Evolutionary conservation across 2,113 vertebrate genomes (phyloP).

Genomic region (Propithecus coquereli): DNA sequence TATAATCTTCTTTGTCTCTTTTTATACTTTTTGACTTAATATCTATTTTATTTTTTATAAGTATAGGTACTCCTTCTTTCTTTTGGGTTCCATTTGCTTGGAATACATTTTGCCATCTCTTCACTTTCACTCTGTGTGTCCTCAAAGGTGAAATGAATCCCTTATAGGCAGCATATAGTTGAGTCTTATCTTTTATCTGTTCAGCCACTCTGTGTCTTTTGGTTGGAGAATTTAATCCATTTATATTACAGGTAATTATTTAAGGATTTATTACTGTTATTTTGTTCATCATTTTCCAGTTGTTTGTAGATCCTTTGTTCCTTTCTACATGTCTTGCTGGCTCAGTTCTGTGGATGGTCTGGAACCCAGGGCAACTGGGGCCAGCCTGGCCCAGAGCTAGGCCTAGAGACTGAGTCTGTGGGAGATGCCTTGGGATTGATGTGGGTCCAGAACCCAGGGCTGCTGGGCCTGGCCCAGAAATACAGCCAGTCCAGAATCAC

Average conservation of each 20-base stretch:
- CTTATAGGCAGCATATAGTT: too few relatives aligned
- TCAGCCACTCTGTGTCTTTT: neutral
- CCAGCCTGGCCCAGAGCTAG: neutral
- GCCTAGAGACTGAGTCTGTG: neutral
- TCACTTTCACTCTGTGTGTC: too few relatives aligned
- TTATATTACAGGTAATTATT: neutral
- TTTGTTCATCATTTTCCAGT: neutral
- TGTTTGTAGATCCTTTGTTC: neutral
- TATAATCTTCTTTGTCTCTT: too few relatives aligned
- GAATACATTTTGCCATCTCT: too few relatives aligned
- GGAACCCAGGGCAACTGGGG: neutral
- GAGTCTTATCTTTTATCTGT: too few relatives aligned
- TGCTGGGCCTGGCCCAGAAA: too few relatives aligned
- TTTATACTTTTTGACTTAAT: too few relatives aligned
- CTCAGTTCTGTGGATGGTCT: neutral
- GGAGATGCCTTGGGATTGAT: neutral
- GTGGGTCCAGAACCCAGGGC: neutral
- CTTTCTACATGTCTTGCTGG: neutral
- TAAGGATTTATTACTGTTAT: neutral
- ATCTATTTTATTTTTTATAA: too few relatives aligned
- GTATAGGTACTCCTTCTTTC: too few relatives aligned
- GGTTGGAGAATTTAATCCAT: neutral
- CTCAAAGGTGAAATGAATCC: too few relatives aligned
- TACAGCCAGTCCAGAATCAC: neutral
- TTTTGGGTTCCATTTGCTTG: too few relatives aligned